These are phyloP conservation scores for Pseudomyrmex pallidus DNA, from an alignment of 1,140 invertebrate species.

Conservation along the genomic window DNA sequence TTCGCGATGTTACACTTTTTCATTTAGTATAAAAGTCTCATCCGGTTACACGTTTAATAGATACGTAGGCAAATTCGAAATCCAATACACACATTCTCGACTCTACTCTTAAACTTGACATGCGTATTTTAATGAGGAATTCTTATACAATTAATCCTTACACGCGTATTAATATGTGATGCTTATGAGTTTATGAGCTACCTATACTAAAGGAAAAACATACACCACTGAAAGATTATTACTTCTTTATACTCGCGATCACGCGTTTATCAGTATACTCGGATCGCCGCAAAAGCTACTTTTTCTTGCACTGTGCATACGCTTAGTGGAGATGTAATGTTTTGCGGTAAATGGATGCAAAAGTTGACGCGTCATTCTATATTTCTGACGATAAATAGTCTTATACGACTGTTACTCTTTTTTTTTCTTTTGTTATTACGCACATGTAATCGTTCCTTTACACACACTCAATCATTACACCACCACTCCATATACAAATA, in stretches of 20 bases:
- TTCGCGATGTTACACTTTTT: conserved; percentile 73
- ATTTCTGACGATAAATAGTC: conserved; percentile 35
- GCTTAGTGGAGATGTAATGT: conserved; percentile 59
- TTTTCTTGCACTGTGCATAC: conserved; percentile 70
- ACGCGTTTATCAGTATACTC: conserved; percentile 62
- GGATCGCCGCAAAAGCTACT: conserved; percentile 71
- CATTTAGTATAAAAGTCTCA: conserved; percentile 70
- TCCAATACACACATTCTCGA: conserved; percentile 73
- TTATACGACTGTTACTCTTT: not conserved
- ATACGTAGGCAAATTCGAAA: conserved; percentile 72
- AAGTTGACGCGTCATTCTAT: conserved; percentile 37
- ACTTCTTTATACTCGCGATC: conserved; percentile 74
- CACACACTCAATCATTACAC: conserved; percentile 59
- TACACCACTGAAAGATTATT: conserved; percentile 80
- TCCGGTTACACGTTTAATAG: conserved; percentile 63
- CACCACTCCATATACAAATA: conserved; percentile 65
- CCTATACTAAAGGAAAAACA: conserved; percentile 82
- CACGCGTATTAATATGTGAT: conserved; percentile 79
- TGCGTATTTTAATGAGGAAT: conserved; percentile 77
- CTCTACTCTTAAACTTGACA: conserved; percentile 68
- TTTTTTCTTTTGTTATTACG: too few species aligned
- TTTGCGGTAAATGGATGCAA: conserved; percentile 52
- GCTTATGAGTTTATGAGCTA: conserved; percentile 83
- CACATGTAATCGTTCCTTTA: conserved; percentile 5
- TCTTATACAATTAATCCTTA: conserved; percentile 80